Percentiles rank a stretch among this genome's conserved stretches.
These are phyloP conservation scores for Andrena marginata DNA, from an alignment of 2,888 invertebrate species.

Conservation along the genomic window DNA sequence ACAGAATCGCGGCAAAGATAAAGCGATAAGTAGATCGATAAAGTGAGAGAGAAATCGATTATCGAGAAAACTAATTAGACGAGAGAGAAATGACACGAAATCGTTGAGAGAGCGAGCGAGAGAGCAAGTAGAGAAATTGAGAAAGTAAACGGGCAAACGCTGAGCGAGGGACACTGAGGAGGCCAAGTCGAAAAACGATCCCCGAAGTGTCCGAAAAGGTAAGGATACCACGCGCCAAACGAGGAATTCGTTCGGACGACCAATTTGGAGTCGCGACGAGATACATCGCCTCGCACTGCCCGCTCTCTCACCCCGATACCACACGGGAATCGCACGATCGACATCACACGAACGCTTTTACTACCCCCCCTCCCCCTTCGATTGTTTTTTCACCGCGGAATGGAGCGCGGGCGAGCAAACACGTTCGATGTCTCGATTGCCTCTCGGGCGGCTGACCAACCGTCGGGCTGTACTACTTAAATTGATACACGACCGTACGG, in stretches of 20 bases:
- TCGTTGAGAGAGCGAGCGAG: constrained; percentile 65
- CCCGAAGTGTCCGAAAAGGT: constrained; percentile 82
- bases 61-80: constrained; percentile 35
- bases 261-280: constrained; percentile 52
- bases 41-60: constrained; percentile 10
- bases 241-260: constrained; percentile 43
- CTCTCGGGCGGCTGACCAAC: neutral
- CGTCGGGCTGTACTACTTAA: too few relatives aligned
- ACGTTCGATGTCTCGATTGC: neutral
- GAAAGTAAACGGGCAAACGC: constrained; percentile 58
- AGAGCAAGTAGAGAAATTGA: constrained; percentile 57
- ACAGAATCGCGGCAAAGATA: constrained; percentile 69
- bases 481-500: too few relatives aligned
- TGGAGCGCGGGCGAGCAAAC: neutral
- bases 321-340: constrained; percentile 69
- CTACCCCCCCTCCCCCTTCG: neutral
- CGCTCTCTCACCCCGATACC: constrained; percentile 80
- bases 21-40: constrained; percentile 61
- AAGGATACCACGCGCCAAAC: constrained; percentile 70
- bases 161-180: constrained; percentile 79
- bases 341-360: constrained; percentile 38
- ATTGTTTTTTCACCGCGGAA: neutral
- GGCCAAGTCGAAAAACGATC: constrained; percentile 74
- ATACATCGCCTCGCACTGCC: constrained; percentile 79
- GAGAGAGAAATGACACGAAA: constrained; percentile 41